A percentile compares a stretch with the other conserved stretches of the same genome.
Conservation (phyloP, 2,113 vertebrate species). For the Tyto alba region DNA sequence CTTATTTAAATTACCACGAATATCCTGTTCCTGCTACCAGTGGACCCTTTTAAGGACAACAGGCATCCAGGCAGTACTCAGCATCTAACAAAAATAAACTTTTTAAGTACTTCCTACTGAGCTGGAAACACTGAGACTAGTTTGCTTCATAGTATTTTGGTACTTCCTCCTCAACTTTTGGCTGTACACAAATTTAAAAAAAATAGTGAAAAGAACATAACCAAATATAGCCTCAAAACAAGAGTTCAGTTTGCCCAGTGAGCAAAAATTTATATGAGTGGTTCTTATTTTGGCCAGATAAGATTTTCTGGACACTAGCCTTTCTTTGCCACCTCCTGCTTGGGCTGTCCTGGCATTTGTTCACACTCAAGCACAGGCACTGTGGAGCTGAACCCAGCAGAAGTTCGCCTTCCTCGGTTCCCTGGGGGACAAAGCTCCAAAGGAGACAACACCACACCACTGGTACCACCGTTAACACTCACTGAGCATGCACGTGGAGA, state of each 20-base stretch:
- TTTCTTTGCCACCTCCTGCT: neutral
- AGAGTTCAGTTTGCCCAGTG: neutral
- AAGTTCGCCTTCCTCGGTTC: neutral
- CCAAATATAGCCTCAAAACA: neutral
- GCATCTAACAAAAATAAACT: neutral
- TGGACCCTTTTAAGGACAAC: neutral
- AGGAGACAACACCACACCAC: neutral
- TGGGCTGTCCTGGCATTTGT: neutral
- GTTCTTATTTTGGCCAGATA: neutral
- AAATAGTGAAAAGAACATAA: neutral
- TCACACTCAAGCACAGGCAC: fast-evolving
- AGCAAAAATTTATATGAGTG: neutral
- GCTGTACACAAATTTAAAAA: neutral
- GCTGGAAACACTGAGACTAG: neutral
- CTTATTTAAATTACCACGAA: neutral
- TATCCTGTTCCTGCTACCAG: neutral
- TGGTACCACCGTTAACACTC: neutral
- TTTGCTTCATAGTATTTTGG: neutral
- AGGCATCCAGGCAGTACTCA: neutral
- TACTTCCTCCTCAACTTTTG: neutral
- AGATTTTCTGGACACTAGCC: neutral
- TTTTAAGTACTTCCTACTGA: neutral
- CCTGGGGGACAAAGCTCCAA: neutral
- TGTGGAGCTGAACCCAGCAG: neutral
- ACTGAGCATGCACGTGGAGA: neutral